phyloP scores from a whole-genome alignment of 1,140 invertebrate species.

The Babylonia areolata region DNA sequence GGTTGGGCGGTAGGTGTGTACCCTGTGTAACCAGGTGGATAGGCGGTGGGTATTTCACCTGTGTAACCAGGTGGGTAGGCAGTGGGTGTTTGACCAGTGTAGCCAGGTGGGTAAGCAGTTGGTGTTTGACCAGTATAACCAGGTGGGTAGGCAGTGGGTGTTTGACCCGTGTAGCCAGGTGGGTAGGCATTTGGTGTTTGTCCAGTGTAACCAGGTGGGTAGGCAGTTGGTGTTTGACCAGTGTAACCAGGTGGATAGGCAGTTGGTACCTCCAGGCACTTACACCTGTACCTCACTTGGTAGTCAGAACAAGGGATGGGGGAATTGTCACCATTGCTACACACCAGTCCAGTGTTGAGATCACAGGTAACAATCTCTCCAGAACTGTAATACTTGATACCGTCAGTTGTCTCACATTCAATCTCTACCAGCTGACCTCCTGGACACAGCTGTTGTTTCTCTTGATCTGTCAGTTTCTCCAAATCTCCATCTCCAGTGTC shows the following conservation, averaged over 20 bases:
- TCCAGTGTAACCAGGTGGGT: conserved; percentile 20
- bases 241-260: conserved; percentile 3
- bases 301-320: conserved; percentile 64
- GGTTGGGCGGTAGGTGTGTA: conserved; percentile 32
- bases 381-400: conserved; percentile 17
- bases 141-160: conserved; percentile 15
- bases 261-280: conserved; percentile 53
- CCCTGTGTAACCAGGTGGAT: not conserved
- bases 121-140: conserved; percentile 3
- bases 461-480: conserved; percentile 49
- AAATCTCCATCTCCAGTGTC: conserved; percentile 54
- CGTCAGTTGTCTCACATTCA: conserved; percentile 52
- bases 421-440: conserved; percentile 38
- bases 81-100: conserved; percentile 12
- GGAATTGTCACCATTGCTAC: conserved; percentile 36
- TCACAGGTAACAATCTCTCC: conserved; percentile 31
- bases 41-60: not conserved
- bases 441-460: conserved; percentile 24
- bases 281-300: conserved; percentile 69
- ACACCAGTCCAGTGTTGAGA: conserved; percentile 33
- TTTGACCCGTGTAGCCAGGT: conserved; percentile 9
- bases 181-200: not conserved
- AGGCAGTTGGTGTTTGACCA: conserved; percentile 31
- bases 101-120: conserved; percentile 4
- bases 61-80: conserved; percentile 20